Base-by-base conservation (phyloP, 2,797 vertebrate species). In the Pogonophryne albipinna region DNA sequence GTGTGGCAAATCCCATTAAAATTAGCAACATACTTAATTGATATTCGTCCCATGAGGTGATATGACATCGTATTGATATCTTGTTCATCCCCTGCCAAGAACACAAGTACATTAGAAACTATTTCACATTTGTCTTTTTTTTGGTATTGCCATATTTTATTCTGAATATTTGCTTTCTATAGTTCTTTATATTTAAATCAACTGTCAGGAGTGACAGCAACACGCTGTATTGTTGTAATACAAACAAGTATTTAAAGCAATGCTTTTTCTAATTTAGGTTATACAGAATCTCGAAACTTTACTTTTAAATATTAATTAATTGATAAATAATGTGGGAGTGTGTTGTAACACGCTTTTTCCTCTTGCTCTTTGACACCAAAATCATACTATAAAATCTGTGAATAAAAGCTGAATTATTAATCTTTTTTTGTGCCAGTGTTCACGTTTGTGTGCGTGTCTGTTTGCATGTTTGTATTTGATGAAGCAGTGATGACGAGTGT, bases 71-170 rank as follows among this genome's bases (percentile, higher is more conserved):
- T 16, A 66, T 20, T 42, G 12, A 19, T 46, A 38, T n/a, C 56
- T 20, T 5, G 19, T 67, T 60, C 38, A 57, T 47, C n/a, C 16
- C 3, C 34, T 73, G 74, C 68, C 76, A 88, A 65, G 41, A 70
- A 42, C 55, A 65, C 14, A 49, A 79, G 74, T 47, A 52, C 52
- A 23, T 15, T n/a, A 4, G 73, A 82, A 82, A 66, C 55, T 64
- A 44, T 38, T 65, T 59, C 11, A 64, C 60, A 58, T 66, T 71
- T n/a, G 38, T 59, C 27, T 45, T 66, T 51, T 51, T 47, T 51
- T 61, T 46, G 12, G 60, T 63, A 58, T 3, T 1, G 53, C 15
- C 16, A 74, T 15, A 62, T 11, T 52, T 46, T 20, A 49, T 27
- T 10, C 3, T 16, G 17, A 44, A 42, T 34, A 50, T 57, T 34